Percentiles rank a stretch among this genome's conserved stretches.
Evolutionary conservation across 2,797 vertebrate genomes (phyloP).

Genomic region (Myotis pilosus): DNA sequence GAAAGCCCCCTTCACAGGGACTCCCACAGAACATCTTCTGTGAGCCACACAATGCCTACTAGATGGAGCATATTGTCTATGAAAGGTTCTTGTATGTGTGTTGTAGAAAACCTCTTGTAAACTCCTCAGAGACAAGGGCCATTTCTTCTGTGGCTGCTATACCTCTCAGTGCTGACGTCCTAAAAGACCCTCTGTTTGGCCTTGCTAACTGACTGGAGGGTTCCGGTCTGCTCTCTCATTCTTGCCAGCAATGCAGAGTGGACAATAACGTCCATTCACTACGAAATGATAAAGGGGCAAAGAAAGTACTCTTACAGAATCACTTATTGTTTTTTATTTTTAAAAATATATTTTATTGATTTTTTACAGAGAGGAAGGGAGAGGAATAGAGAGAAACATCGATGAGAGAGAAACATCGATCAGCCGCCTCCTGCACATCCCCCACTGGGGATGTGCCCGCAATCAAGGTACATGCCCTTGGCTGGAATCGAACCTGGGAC

Average conservation of each 20-base stretch:
- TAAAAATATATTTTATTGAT: too few species aligned
- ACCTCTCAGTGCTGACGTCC: conserved; percentile 2
- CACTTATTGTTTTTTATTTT: not conserved
- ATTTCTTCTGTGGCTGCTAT: conserved; percentile 44
- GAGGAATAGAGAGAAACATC: too few species aligned
- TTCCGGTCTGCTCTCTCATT: conserved; percentile 26
- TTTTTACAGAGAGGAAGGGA: too few species aligned
- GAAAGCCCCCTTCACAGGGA: not conserved
- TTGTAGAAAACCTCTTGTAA: conserved; percentile 56
- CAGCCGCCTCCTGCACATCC: too few species aligned
- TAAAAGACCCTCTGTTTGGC: conserved; percentile 46
- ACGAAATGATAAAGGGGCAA: conserved; percentile 27
- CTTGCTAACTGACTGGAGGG: not conserved
- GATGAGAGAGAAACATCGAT: too few species aligned
- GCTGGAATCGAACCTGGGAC: too few species aligned
- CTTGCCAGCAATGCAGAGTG: conserved; percentile 45
- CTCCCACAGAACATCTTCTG: not conserved
- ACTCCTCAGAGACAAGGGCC: conserved; percentile 50
- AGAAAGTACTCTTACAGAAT: conserved; percentile 51
- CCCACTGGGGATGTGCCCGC: too few species aligned
- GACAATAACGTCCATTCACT: conserved; percentile 73
- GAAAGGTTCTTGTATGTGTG: conserved; percentile 50
- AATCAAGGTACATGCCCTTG: too few species aligned
- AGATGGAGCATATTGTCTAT: conserved; percentile 50
- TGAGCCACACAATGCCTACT: not conserved